Evolutionary conservation across 2,888 invertebrate species (phyloP).

Genomic region (Hesperia comma): DNA sequence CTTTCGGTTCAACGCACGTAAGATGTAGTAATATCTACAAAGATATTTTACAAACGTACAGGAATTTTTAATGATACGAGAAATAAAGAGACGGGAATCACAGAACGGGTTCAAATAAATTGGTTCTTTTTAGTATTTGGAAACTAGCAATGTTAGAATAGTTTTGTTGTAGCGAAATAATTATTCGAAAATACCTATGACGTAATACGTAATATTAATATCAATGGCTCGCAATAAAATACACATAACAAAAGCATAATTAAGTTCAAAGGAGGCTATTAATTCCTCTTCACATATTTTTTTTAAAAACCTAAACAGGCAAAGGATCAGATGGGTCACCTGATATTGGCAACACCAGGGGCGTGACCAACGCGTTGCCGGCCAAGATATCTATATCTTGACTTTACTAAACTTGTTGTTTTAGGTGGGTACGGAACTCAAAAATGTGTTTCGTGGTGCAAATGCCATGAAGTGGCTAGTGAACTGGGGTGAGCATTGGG

Average conservation of each 20-base stretch:
- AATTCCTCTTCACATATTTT: no score
- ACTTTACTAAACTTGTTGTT: constrained; percentile 30
- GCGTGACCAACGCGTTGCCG: no score
- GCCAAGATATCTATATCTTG: no score
- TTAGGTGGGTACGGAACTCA: constrained; percentile 80
- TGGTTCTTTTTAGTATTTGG: not conserved
- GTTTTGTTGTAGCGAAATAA: no score
- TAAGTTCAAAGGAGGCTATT: no score
- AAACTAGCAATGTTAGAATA: not conserved
- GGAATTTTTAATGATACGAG: constrained; percentile 3
- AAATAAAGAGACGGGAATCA: not conserved
- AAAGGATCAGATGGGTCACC: no score
- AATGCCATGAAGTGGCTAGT: constrained; percentile 82
- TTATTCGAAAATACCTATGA: no score
- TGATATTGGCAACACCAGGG: no score
- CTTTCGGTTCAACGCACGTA: constrained; percentile 2
- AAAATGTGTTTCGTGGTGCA: constrained; percentile 81
- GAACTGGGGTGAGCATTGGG: constrained; percentile 70
- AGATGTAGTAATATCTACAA: not conserved
- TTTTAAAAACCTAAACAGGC: no score
- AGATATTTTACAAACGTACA: constrained; percentile 19
- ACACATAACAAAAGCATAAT: no score
- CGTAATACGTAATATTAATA: no score
- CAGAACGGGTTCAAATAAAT: not conserved
- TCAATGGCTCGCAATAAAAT: no score